These are phyloP conservation scores for Neodiprion virginianus DNA, from an alignment of 1,140 invertebrate genomes.

Conservation along the genomic window DNA sequence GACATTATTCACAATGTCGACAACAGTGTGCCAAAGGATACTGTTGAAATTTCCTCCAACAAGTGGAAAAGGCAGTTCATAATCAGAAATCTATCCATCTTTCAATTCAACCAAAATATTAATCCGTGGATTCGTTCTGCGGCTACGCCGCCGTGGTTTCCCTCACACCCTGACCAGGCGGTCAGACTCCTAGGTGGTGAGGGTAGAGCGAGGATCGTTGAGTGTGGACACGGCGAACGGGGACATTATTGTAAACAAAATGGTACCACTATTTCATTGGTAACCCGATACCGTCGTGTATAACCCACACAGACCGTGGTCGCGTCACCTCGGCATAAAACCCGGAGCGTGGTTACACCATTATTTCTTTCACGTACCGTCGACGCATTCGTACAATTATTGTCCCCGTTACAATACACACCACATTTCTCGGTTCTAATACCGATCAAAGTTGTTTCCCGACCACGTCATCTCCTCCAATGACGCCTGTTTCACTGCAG, in stretches of 20 bases:
- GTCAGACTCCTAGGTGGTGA: slow-evolving; percentile 11
- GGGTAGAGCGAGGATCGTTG: slow-evolving; percentile 29
- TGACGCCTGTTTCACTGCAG: no score
- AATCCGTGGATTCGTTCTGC: slow-evolving; percentile 14
- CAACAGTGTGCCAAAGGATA: no score
- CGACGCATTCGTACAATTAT: no score
- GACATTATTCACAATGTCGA: no score
- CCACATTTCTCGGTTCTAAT: no score
- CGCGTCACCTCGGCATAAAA: slow-evolving; percentile 2
- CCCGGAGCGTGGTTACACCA: not conserved
- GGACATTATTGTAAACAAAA: slow-evolving; percentile 62
- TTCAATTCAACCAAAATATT: not conserved
- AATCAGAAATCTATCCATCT: no score
- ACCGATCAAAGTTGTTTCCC: no score
- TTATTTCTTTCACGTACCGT: no score
- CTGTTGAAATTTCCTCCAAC: no score
- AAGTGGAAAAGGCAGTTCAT: no score
- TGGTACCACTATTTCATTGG: slow-evolving; percentile 62
- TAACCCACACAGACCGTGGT: slow-evolving; percentile 57
- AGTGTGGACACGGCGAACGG: slow-evolving; percentile 29
- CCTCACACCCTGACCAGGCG: slow-evolving; percentile 23
- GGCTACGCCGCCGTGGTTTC: slow-evolving; percentile 18
- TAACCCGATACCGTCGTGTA: slow-evolving; percentile 53
- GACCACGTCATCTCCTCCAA: no score
- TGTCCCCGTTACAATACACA: no score